phyloP scores from a whole-genome alignment of 1,140 invertebrate genomes.

The Chrysoperla carnea region DNA sequence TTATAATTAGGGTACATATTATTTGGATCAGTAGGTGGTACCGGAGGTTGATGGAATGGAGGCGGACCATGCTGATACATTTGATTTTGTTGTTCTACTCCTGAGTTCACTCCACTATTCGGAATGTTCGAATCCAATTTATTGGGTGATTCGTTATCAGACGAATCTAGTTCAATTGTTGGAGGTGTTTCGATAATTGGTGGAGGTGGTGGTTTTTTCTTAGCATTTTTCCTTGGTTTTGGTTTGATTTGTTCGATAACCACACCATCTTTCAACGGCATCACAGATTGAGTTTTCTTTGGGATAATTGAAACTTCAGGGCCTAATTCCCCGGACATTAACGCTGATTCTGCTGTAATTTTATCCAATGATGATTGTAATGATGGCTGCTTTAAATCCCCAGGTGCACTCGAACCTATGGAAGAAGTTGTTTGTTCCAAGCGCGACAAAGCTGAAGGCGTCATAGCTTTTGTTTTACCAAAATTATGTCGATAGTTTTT shows the following conservation, averaged over 20 bases:
- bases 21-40: not conserved
- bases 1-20: not conserved
- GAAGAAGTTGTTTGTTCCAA: slow-evolving; percentile 2
- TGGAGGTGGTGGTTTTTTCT: not conserved
- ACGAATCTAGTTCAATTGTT: not conserved
- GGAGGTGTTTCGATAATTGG: not conserved
- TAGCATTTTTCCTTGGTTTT: not conserved
- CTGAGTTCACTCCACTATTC: too few species aligned
- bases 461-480: not conserved
- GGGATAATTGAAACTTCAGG: not conserved
- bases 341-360: not conserved
- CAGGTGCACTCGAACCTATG: not conserved
- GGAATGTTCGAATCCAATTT: not conserved
- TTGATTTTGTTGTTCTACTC: not conserved
- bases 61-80: not conserved
- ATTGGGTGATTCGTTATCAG: not conserved
- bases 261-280: not conserved
- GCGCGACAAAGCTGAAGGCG: not conserved
- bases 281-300: not conserved
- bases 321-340: not conserved
- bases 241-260: not conserved
- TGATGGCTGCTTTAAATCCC: not conserved
- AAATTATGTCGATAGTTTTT: slow-evolving; percentile 3
- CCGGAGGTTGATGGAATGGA: not conserved
- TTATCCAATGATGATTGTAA: slow-evolving; percentile 1